Conservation (phyloP, 2,888 invertebrate genomes). For the Heteropelma amictum region DNA sequence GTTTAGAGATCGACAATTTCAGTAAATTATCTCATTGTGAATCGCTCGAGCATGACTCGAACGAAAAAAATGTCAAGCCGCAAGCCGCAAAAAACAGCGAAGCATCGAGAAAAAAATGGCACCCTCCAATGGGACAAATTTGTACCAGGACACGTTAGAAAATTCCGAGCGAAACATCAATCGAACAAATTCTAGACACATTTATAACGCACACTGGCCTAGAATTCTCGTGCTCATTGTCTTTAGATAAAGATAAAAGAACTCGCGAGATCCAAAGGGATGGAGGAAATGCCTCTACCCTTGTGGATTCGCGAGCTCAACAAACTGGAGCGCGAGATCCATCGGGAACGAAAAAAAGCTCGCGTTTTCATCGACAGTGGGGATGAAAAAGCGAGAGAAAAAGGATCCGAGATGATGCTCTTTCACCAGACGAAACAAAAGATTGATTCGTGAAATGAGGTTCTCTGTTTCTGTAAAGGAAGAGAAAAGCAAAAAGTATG, state of each 20-base stretch:
- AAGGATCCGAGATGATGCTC: slow-evolving; percentile 2
- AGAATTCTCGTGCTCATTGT: neutral
- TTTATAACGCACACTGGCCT: neutral
- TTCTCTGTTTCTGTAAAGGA: neutral
- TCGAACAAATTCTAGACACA: neutral
- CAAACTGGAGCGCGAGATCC: slow-evolving; percentile 4
- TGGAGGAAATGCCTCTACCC: neutral
- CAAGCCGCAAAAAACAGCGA: too few species aligned
- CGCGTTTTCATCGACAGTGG: neutral
- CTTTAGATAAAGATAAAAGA: slow-evolving; percentile 1
- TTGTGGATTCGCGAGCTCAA: neutral
- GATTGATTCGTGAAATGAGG: slow-evolving; percentile 48
- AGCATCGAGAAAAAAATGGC: too few species aligned
- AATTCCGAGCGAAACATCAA: neutral
- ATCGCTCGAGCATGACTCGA: too few species aligned
- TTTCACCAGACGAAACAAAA: slow-evolving; percentile 38
- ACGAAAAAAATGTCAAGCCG: too few species aligned
- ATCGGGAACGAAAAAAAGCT: neutral
- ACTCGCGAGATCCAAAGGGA: neutral
- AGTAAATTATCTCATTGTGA: neutral
- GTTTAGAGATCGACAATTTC: neutral
- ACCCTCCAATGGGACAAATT: too few species aligned
- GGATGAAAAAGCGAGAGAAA: slow-evolving; percentile 3
- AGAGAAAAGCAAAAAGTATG: neutral
- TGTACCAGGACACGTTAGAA: neutral